phyloP scores from a whole-genome alignment of 2,797 vertebrate genomes.

The Peromyscus nudipes region DNA sequence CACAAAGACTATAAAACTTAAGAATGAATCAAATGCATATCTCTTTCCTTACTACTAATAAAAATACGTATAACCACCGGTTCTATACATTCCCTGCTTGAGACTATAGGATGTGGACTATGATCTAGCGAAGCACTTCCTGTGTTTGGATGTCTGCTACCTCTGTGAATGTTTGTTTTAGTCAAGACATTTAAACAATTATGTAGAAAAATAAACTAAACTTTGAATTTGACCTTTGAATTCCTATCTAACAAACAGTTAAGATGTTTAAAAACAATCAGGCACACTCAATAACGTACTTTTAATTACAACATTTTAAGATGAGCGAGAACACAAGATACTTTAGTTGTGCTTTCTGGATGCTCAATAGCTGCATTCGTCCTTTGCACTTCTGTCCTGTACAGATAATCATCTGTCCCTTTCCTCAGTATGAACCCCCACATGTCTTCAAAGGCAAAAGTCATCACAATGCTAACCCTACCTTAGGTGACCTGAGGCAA shows the following conservation, averaged over 20 bases:
- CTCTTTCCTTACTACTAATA: not conserved
- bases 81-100: not conserved
- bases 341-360: not conserved
- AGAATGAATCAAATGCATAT: not conserved
- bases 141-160: not conserved
- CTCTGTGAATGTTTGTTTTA: not conserved
- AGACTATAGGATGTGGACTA: not conserved
- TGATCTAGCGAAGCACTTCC: not conserved
- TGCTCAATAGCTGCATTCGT: not conserved
- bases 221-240: not conserved
- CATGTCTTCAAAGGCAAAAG: slow-evolving; percentile 22
- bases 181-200: not conserved
- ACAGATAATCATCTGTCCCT: not conserved
- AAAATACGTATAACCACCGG: not conserved
- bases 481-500: not conserved
- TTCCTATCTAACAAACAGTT: not conserved
- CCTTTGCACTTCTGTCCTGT: not conserved
- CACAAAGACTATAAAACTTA: slow-evolving; percentile 30
- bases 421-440: not conserved
- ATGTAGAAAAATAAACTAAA: not conserved
- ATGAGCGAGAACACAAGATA: not conserved
- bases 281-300: not conserved
- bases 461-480: not conserved
- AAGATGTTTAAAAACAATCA: not conserved
- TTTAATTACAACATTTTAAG: slow-evolving; percentile 39